These are phyloP conservation scores for Nebria brevicollis DNA, from an alignment of 2,888 invertebrate genomes.

Conservation along the genomic window DNA sequence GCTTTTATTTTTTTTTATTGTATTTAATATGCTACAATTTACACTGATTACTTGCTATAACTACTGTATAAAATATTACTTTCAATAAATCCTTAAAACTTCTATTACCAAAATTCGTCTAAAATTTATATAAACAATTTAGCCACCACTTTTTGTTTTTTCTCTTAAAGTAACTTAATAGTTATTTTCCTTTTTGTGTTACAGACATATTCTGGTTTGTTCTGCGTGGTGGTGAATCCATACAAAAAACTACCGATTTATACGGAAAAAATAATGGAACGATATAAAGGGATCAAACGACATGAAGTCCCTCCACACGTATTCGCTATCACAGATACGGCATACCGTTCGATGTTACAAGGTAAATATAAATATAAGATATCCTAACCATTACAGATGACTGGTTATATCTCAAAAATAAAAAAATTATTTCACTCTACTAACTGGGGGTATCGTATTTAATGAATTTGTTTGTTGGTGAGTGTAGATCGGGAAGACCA, in stretches of 20 bases:
- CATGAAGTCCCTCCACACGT: conserved; percentile 99
- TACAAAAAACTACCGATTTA: conserved; percentile 99
- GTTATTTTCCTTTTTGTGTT: conserved; percentile 58
- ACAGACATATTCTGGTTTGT: conserved; percentile 99
- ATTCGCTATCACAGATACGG: conserved; percentile 98
- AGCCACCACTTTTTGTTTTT: too few species aligned
- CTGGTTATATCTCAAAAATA: neutral
- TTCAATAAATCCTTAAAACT: neutral
- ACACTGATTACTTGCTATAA: neutral
- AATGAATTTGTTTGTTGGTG: conserved; percentile 43
- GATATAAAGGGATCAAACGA: conserved; percentile 99
- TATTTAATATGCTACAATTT: neutral
- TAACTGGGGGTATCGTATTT: neutral
- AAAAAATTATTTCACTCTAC: neutral
- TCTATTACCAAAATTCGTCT: too few species aligned
- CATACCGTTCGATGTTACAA: conserved; percentile 99
- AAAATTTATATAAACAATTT: too few species aligned
- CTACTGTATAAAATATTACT: neutral
- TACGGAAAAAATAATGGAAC: conserved; percentile 99
- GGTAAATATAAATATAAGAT: conserved; percentile 67
- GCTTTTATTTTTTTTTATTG: neutral
- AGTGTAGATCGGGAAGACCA: conserved; percentile 97
- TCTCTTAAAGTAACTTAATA: neutral
- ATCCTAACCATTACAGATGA: neutral
- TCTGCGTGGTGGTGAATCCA: conserved; percentile 99